phyloP scores from a whole-genome alignment of 2,888 invertebrate species.

The Callimorpha dominula region DNA sequence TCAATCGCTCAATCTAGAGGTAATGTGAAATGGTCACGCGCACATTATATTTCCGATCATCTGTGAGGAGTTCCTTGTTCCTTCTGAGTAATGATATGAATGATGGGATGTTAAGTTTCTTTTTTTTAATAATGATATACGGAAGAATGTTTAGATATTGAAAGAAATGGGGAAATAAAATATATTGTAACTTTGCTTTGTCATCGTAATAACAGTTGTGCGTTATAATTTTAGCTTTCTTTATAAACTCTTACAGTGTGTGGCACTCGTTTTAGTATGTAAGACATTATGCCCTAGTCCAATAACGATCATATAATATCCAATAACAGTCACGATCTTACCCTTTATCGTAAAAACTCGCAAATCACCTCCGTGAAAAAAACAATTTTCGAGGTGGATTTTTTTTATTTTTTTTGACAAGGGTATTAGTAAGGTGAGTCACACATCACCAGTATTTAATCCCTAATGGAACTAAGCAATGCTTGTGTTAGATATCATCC shows the following conservation, averaged over 20 bases:
- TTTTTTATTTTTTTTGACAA: too few species aligned
- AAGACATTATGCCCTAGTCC: background rate
- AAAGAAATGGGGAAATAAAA: conserved; percentile 9
- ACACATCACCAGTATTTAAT: too few species aligned
- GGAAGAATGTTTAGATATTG: background rate
- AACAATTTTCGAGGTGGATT: too few species aligned
- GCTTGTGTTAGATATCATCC: too few species aligned
- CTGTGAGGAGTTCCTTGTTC: conserved; percentile 33
- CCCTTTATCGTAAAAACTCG: too few species aligned
- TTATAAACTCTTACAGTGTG: background rate
- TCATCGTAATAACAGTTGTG: background rate
- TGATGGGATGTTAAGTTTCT: conserved; percentile 9
- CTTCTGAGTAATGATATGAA: conserved; percentile 11
- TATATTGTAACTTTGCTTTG: background rate
- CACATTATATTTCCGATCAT: conserved; percentile 12
- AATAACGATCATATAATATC: too few species aligned
- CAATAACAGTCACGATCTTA: too few species aligned
- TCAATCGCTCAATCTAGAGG: conserved; percentile 19
- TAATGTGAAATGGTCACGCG: conserved; percentile 45
- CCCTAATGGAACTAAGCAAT: too few species aligned
- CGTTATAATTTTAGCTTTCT: background rate
- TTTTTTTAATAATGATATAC: background rate
- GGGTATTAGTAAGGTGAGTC: too few species aligned
- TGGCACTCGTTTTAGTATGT: background rate
- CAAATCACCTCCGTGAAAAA: too few species aligned